Conservation (phyloP, 2,113 vertebrate species). For the Limnothrissa miodon region DNA sequence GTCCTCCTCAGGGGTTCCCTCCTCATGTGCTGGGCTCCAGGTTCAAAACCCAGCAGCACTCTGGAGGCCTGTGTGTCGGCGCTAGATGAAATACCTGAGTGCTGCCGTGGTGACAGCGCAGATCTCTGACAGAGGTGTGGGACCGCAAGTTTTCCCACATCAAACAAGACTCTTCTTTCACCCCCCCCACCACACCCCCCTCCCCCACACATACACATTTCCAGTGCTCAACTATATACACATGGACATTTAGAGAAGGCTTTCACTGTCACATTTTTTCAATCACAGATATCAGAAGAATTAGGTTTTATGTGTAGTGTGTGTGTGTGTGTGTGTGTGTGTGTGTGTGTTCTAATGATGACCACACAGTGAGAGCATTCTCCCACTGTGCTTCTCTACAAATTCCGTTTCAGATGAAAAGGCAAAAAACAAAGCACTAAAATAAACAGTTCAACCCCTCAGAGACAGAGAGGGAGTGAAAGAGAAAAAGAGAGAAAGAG, state of each 20-base stretch:
- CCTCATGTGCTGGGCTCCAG: conserved; percentile 54
- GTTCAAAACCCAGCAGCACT: conserved; percentile 64
- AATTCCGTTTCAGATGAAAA: neutral
- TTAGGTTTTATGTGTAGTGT: neutral
- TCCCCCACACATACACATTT: neutral
- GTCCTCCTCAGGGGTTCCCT: conserved; percentile 67
- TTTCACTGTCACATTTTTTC: neutral
- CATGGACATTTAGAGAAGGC: conserved; percentile 23
- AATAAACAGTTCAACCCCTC: neutral
- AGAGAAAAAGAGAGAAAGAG: too few species aligned
- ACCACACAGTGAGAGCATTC: neutral
- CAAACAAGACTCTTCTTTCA: conserved; percentile 35
- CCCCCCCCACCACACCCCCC: neutral
- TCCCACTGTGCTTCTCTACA: neutral
- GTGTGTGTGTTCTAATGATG: neutral
- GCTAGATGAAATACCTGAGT: conserved; percentile 65
- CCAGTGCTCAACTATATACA: conserved; percentile 34
- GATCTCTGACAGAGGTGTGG: neutral
- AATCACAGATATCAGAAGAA: neutral
- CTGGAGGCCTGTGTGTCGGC: conserved; percentile 49
- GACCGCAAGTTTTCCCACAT: conserved; percentile 40
- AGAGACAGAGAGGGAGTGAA: neutral
- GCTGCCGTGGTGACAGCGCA: conserved; percentile 36
- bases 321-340: conserved; percentile 9
- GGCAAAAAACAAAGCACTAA: neutral